These are phyloP conservation scores for Polypedilum vanderplanki DNA, from an alignment of 1,140 invertebrate species.

Conservation along the genomic window DNA sequence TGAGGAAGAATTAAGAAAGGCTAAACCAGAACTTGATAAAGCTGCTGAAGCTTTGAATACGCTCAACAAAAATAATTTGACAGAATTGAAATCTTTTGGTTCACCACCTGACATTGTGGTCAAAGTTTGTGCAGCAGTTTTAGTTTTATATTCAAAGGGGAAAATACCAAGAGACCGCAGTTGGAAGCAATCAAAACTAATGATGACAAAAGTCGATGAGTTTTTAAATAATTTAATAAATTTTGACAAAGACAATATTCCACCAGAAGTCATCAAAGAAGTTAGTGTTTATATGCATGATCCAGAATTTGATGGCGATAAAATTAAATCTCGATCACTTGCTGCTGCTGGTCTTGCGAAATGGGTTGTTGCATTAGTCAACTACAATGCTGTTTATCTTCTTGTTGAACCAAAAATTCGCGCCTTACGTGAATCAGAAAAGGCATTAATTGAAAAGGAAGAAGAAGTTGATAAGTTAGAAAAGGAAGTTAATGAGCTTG, in stretches of 20 bases:
- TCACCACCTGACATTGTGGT: constrained; percentile 73
- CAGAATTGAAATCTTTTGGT: constrained; percentile 91
- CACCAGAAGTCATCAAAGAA: constrained; percentile 74
- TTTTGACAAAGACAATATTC: constrained; percentile 93
- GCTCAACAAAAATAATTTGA: constrained; percentile 87
- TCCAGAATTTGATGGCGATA: constrained; percentile 78
- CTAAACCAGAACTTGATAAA: constrained; percentile 81
- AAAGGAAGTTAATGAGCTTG: constrained; percentile 59
- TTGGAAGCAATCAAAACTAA: constrained; percentile 85
- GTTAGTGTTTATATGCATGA: constrained; percentile 50
- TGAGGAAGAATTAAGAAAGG: constrained; percentile 80
- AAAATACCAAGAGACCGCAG: constrained; percentile 87
- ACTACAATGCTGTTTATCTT: constrained; percentile 86
- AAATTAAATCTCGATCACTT: constrained; percentile 75
- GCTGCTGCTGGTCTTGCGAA: constrained; percentile 87
- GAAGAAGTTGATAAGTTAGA: constrained; percentile 72
- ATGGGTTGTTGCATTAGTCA: constrained; percentile 90
- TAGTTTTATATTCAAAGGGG: constrained; percentile 78
- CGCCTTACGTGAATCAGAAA: constrained; percentile 34
- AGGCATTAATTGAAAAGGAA: constrained; percentile 73
- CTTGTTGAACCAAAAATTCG: constrained; percentile 86
- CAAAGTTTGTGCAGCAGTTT: constrained; percentile 78
- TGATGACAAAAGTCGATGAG: constrained; percentile 75
- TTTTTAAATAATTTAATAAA: constrained; percentile 79
- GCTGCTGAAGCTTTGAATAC: constrained; percentile 88